These are phyloP conservation scores for Reticulitermes lucifugus DNA, from an alignment of 2,888 invertebrate genomes.

Conservation along the genomic window DNA sequence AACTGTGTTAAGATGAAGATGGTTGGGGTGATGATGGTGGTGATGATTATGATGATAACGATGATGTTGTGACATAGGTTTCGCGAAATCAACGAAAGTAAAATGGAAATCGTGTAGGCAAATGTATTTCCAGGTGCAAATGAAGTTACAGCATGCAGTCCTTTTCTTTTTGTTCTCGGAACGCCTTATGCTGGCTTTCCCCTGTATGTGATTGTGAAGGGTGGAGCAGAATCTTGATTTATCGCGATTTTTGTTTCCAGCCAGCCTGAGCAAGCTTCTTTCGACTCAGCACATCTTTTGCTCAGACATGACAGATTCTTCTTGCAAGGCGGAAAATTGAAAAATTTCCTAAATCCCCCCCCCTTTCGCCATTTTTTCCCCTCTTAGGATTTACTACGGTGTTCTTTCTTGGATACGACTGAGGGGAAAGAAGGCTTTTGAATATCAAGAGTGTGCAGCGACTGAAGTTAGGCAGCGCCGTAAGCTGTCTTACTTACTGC, in stretches of 20 bases:
- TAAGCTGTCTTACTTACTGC: neutral
- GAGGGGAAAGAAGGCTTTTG: neutral
- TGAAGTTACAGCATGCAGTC: too few species aligned
- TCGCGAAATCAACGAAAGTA: too few species aligned
- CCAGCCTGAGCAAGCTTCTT: neutral
- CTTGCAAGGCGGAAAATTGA: constrained; percentile 13
- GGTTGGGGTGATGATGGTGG: too few species aligned
- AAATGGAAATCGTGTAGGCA: too few species aligned
- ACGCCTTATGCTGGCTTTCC: neutral
- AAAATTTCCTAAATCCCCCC: neutral
- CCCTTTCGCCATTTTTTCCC: neutral
- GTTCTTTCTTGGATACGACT: neutral
- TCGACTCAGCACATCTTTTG: neutral
- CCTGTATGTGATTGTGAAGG: neutral
- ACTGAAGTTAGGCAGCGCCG: neutral
- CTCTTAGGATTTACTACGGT: neutral
- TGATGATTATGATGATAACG: too few species aligned
- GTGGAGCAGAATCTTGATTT: neutral
- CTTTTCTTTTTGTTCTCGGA: too few species aligned
- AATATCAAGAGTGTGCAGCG: neutral
- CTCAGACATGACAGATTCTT: constrained; percentile 16
- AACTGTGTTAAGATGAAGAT: too few species aligned
- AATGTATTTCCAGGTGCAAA: too few species aligned
- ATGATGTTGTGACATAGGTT: too few species aligned
- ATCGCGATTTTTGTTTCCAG: neutral